Evolutionary conservation across 2,113 vertebrate species (phyloP).

Genomic region (Reinhardtius hippoglossoides): DNA sequence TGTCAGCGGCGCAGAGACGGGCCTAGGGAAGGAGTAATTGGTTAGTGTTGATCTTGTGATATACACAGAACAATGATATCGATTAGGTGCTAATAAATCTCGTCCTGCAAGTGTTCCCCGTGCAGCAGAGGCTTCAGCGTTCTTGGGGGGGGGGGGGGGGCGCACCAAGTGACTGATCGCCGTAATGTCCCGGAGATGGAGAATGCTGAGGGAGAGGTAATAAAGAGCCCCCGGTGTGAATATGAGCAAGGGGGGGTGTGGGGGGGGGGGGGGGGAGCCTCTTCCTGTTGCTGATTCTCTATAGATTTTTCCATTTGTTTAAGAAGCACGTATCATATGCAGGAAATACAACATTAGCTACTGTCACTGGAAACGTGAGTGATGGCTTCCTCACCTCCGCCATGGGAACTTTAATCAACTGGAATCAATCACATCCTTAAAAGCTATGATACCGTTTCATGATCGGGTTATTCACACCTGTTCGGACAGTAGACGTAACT

Average conservation of each 20-base stretch:
- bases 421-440: conserved; percentile 28
- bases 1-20: conserved; percentile 24
- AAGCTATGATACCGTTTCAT: neutral
- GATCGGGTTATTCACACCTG: neutral
- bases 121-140: conserved; percentile 31
- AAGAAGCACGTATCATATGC: conserved; percentile 51
- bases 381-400: conserved; percentile 37
- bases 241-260: conserved; percentile 25
- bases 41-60: conserved; percentile 61
- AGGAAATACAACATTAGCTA: conserved; percentile 51
- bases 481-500: neutral
- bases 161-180: conserved; percentile 59
- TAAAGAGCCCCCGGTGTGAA: conserved; percentile 46
- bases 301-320: conserved; percentile 79
- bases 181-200: conserved; percentile 39
- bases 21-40: conserved; percentile 40
- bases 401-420: conserved; percentile 13
- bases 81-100: conserved; percentile 63
- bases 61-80: conserved; percentile 59
- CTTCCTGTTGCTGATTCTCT: conserved; percentile 38
- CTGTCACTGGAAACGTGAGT: conserved; percentile 24
- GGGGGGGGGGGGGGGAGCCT: conserved; percentile 1
- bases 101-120: conserved; percentile 33
- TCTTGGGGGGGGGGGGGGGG: conserved; percentile 41
- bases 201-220: conserved; percentile 61